Conservation (phyloP, 2,888 invertebrate genomes). For the Heteromyza rotundicornis region DNA sequence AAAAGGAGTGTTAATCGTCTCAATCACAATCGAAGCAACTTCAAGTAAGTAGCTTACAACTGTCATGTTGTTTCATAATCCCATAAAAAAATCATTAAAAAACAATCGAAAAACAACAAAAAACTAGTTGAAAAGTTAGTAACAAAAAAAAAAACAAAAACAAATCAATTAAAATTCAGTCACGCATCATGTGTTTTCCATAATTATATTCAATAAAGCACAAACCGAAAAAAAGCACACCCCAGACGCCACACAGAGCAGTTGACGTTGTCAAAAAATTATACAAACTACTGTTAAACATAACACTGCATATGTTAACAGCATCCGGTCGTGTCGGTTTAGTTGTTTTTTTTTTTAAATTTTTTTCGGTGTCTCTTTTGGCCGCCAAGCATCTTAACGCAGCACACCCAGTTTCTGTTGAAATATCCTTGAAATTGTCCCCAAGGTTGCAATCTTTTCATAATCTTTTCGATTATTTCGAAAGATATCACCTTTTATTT, state of each 20-base stretch:
- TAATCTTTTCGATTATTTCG: slow-evolving; percentile 3
- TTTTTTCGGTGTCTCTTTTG: too few relatives aligned
- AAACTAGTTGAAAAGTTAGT: neutral
- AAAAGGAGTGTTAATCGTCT: neutral
- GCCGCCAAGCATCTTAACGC: too few relatives aligned
- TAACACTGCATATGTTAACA: slow-evolving; percentile 4
- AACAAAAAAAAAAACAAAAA: neutral
- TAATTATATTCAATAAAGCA: too few relatives aligned
- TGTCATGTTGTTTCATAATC: neutral
- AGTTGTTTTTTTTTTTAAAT: too few relatives aligned
- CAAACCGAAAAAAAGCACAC: too few relatives aligned
- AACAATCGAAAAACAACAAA: neutral
- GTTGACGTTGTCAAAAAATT: slow-evolving; percentile 7
- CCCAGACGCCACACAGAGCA: too few relatives aligned
- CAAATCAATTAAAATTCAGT: neutral
- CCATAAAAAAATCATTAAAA: neutral
- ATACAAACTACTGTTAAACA: slow-evolving; percentile 28
- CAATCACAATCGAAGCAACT: neutral
- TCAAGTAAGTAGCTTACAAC: neutral
- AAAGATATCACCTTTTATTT: slow-evolving; percentile 47
- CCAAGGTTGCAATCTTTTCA: slow-evolving; percentile 12
- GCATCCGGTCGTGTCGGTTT: neutral
- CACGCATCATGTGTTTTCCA: neutral
- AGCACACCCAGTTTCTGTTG: too few relatives aligned
- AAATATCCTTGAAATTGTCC: slow-evolving; percentile 26